phyloP scores from a whole-genome alignment of 1,140 invertebrate genomes.

The Dendroctonus ponderosae region DNA sequence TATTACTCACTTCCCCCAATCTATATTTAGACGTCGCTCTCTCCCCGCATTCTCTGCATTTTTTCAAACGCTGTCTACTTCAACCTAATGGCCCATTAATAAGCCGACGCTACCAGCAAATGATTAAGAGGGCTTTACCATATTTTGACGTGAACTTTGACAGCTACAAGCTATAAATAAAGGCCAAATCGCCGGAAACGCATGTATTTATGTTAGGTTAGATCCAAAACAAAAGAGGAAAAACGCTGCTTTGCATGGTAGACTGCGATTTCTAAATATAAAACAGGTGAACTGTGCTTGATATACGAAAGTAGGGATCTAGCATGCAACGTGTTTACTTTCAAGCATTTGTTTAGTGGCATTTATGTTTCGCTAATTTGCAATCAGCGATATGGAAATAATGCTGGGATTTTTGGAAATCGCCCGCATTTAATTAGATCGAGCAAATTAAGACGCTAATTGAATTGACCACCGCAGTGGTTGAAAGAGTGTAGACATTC shows the following conservation, averaged over 20 bases:
- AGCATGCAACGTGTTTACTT: slow-evolving; percentile 32
- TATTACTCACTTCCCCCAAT: not conserved
- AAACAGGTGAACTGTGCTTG: slow-evolving; percentile 38
- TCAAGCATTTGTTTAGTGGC: not conserved
- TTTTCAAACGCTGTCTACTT: slow-evolving; percentile 12
- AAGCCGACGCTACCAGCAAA: slow-evolving; percentile 19
- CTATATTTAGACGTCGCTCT: slow-evolving; percentile 8
- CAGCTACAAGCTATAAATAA: slow-evolving; percentile 44
- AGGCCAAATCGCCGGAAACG: slow-evolving; percentile 42
- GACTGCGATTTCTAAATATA: slow-evolving; percentile 45
- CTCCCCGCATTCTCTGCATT: slow-evolving; percentile 14
- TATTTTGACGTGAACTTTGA: slow-evolving; percentile 45
- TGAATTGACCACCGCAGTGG: no score
- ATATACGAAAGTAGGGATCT: slow-evolving; percentile 29
- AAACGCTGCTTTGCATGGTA: slow-evolving; percentile 31
- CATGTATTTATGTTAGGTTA: slow-evolving; percentile 34
- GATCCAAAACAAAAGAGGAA: slow-evolving; percentile 37
- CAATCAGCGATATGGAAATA: no score
- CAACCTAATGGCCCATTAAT: slow-evolving; percentile 30
- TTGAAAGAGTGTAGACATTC: no score
- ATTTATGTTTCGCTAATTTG: no score
- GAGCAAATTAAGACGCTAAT: no score
- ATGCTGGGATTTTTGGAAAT: no score
- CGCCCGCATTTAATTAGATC: no score
- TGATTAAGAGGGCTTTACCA: slow-evolving; percentile 38